A percentile compares a stretch with the other conserved stretches of the same genome.
Evolutionary conservation across 2,113 vertebrate genomes (phyloP).

Genomic region (Octodon degus): DNA sequence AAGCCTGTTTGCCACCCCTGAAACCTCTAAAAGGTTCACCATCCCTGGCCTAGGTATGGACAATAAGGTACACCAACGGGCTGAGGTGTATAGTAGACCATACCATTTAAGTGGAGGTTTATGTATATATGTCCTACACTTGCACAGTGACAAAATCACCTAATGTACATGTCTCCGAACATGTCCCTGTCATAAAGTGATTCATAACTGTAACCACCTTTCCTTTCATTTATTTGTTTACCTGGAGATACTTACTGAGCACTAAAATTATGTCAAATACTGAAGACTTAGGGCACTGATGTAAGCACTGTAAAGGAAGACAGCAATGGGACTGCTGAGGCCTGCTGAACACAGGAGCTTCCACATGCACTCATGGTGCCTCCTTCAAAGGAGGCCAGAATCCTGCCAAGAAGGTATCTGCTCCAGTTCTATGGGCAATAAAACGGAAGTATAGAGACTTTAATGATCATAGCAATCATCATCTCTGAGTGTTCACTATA

Average conservation of each 20-base stretch:
- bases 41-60: not conserved
- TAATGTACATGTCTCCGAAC: not conserved
- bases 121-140: not conserved
- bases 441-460: not conserved
- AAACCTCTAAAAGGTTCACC: not conserved
- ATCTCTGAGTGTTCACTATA: not conserved
- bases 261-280: not conserved
- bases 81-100: not conserved
- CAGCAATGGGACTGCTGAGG: not conserved
- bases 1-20: not conserved
- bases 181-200: too few relatives aligned
- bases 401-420: not conserved
- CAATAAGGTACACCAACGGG: fast-evolving
- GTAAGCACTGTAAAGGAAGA: not conserved
- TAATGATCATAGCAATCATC: too few relatives aligned
- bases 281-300: not conserved
- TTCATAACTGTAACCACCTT: not conserved
- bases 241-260: not conserved
- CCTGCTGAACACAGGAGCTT: not conserved
- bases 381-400: not conserved
- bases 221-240: not conserved
- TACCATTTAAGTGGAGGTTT: not conserved
- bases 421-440: not conserved
- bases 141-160: not conserved
- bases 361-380: fast-evolving